Percentiles rank a stretch among this genome's conserved stretches.
phyloP scores from a whole-genome alignment of 2,797 vertebrate species.

The Perodicticus potto region DNA sequence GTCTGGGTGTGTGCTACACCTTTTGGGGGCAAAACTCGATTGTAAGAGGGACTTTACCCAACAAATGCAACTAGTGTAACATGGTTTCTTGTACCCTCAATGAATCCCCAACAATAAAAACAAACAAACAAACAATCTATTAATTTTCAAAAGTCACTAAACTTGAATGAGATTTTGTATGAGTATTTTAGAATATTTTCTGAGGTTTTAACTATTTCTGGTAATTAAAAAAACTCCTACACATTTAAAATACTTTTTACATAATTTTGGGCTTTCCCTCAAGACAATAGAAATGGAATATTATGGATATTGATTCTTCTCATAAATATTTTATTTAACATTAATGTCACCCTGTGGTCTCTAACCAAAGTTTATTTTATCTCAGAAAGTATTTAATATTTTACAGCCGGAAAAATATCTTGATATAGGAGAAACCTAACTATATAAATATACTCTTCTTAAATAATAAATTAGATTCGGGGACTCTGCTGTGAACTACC shows the following conservation, averaged over 20 bases:
- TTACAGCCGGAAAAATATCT: background rate
- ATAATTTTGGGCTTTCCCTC: background rate
- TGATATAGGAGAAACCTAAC: background rate
- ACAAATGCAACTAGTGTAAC: too few species aligned
- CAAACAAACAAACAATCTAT: too few species aligned
- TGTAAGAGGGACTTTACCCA: too few species aligned
- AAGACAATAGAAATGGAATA: background rate
- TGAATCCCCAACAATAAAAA: too few species aligned
- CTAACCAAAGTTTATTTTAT: background rate
- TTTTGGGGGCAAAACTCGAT: too few species aligned
- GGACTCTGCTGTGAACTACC: background rate
- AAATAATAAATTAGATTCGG: background rate
- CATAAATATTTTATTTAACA: background rate
- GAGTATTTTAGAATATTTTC: background rate
- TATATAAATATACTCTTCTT: background rate
- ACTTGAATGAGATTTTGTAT: background rate
- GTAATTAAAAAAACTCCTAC: too few species aligned
- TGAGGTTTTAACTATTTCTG: background rate
- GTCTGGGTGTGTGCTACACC: too few species aligned
- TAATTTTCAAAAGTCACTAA: background rate
- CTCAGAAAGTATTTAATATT: background rate
- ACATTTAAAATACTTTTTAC: background rate
- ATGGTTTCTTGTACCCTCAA: too few species aligned
- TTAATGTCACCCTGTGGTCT: background rate
- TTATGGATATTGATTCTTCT: background rate